Percentiles rank a stretch among this genome's conserved stretches.
These are phyloP conservation scores for Typhlomys cinereus DNA, from an alignment of 2,113 vertebrate genomes.

Conservation along the genomic window DNA sequence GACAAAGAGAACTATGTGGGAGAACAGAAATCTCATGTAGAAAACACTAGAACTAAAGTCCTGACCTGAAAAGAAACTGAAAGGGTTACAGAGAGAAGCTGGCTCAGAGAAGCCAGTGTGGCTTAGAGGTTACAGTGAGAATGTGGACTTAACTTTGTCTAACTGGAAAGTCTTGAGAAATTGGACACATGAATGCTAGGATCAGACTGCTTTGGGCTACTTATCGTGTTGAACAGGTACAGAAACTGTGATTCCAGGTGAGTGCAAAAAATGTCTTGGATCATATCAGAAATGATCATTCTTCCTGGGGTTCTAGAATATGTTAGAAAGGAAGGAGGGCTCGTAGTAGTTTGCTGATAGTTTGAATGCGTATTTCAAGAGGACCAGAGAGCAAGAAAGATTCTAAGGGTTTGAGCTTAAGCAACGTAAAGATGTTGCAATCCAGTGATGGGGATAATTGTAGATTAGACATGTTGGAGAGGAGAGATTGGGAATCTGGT, in stretches of 20 bases:
- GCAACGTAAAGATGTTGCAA: neutral
- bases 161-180: neutral
- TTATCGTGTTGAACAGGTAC: neutral
- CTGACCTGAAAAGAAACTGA: neutral
- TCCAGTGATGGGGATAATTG: neutral
- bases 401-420: neutral
- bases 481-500: neutral
- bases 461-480: neutral
- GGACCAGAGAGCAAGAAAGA: neutral
- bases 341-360: neutral
- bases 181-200: neutral
- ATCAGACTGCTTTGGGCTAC: neutral
- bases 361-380: neutral
- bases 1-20: neutral
- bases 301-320: neutral
- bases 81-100: neutral
- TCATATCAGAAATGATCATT: neutral
- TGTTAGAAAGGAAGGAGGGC: neutral
- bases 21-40: neutral
- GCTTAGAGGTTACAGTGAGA: fast-evolving
- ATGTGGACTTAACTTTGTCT: neutral
- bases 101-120: neutral
- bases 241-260: neutral
- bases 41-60: neutral
- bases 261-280: neutral